Conservation (phyloP, 2,113 vertebrate genomes). For the Ibidorhyncha struthersii region DNA sequence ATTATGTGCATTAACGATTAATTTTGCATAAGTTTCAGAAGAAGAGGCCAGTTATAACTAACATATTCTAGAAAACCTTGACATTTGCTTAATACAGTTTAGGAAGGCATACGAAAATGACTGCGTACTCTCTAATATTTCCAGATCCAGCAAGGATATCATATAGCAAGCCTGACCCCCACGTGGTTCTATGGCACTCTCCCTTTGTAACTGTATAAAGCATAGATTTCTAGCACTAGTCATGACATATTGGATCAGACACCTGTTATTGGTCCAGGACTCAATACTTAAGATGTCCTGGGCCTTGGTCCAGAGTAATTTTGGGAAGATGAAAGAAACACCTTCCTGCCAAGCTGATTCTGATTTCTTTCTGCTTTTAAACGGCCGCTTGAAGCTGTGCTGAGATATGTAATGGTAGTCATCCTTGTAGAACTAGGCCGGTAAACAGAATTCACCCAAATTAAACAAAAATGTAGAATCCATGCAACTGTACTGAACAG, state of each 20-base stretch:
- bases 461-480: background rate
- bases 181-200: background rate
- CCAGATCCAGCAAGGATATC: background rate
- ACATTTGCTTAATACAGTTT: background rate
- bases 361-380: background rate
- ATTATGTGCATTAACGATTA: background rate
- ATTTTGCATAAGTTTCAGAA: background rate
- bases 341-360: background rate
- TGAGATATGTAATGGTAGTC: background rate
- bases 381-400: background rate
- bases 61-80: background rate
- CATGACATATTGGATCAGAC: background rate
- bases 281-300: background rate
- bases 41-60: background rate
- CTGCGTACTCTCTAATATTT: background rate
- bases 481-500: background rate
- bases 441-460: background rate
- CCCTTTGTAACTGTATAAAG: background rate
- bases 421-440: background rate
- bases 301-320: background rate
- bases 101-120: background rate
- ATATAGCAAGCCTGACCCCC: background rate
- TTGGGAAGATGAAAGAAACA: background rate
- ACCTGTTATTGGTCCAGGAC: background rate
- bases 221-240: background rate